Conservation (phyloP, 2,113 vertebrate genomes). For the Alectura lathami region DNA sequence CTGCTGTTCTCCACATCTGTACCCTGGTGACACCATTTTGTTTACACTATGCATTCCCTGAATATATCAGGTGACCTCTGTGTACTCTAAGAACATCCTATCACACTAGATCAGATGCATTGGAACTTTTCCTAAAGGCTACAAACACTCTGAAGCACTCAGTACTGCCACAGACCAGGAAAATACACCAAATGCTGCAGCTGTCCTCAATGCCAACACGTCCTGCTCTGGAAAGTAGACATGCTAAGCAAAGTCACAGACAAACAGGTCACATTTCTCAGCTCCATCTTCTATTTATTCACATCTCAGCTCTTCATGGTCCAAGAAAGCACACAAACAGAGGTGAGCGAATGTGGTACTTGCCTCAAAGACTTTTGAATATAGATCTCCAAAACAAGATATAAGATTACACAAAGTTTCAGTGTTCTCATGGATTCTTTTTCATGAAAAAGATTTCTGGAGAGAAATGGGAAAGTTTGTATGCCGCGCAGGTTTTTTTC, state of each 20-base stretch:
- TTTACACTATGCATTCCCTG: background rate
- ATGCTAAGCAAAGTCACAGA: too few relatives aligned
- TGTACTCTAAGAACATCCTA: background rate
- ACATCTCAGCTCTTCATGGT: too few relatives aligned
- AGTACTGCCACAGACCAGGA: background rate
- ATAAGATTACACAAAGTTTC: background rate
- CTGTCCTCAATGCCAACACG: background rate
- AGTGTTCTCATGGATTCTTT: background rate
- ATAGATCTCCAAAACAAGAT: background rate
- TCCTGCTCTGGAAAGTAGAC: background rate
- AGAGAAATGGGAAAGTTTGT: background rate
- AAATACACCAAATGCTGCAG: background rate
- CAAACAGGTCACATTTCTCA: background rate
- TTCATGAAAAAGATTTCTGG: background rate
- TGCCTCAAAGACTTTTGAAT: background rate
- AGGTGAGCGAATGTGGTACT: too few relatives aligned
- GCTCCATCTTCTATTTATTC: background rate
- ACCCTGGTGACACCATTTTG: background rate
- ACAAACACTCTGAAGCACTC: background rate
- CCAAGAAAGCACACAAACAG: background rate
- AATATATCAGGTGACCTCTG: background rate
- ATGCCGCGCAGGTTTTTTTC: too few relatives aligned
- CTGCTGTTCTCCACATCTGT: background rate
- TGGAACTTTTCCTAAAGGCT: background rate
- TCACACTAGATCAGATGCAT: background rate